These are phyloP conservation scores for Pseudotriccus pelzelni DNA, from an alignment of 2,797 vertebrate species.

Conservation along the genomic window DNA sequence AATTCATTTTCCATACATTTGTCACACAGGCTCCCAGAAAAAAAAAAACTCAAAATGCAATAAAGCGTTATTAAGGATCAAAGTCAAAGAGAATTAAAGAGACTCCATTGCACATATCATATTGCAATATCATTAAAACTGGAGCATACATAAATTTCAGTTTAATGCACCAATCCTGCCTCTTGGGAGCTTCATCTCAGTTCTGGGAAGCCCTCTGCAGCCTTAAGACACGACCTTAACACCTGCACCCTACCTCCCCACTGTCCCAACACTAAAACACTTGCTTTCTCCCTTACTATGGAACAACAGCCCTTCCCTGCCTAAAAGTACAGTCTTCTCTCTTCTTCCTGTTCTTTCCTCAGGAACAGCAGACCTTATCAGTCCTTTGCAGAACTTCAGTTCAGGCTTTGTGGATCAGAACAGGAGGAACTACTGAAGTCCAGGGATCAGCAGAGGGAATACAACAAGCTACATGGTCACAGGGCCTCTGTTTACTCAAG, in stretches of 20 bases:
- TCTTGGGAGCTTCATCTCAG: too few relatives aligned
- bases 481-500: neutral
- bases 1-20: neutral
- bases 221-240: neutral
- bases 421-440: neutral
- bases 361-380: neutral
- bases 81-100: neutral
- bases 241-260: neutral
- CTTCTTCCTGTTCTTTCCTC: neutral
- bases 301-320: neutral
- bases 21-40: neutral
- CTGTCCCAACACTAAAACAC: neutral
- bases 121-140: neutral
- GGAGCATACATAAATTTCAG: neutral
- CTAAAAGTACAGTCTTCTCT: neutral
- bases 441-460: neutral
- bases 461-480: neutral
- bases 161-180: neutral
- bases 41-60: neutral
- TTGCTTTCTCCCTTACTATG: neutral
- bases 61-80: neutral
- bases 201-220: neutral
- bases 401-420: neutral
- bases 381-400: neutral
- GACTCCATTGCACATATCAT: rapidly evolving